Evolutionary conservation across 1,140 invertebrate species (phyloP), one percentile per base, ranked within the genome.

Genomic region (Arion vulgaris): DNA sequence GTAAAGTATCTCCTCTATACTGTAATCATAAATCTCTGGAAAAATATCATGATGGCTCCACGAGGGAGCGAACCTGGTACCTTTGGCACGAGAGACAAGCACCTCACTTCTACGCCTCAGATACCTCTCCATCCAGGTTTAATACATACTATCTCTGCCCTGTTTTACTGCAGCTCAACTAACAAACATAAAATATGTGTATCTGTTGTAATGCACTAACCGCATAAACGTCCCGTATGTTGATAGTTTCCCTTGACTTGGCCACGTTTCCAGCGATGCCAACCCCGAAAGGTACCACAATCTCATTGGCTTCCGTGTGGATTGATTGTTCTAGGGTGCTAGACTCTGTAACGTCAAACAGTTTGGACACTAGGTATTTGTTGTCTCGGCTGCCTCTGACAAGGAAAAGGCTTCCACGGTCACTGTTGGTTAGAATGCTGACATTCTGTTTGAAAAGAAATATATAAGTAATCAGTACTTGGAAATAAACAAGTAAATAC

Each of bases 251-350:
- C 36, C 97, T 97, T 87, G 96, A 97, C 89, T 97, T 95, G 5
- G 97, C 98, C 17, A 98, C 97, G 93, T 96, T 96, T 9, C 97
- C 97, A 0, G 97, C 96, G 86, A 98, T 98, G 49, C 98, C 98
- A 45, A 92, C 93, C 11, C 94, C 94, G 93, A 94, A 94, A 97
- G 96, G 90, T 38, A 91, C 88, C 77, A 86, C 88, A 39, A 90
- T 90, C 78, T 89, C 90, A 51, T 87, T 91, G 71, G 86, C 85
- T 73, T 89, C 87, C 41, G 88, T 88, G 69, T 89, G 88, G 95
- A 94, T 72, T 2, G 88, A 89, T 91, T 98, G 96, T 88, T 96
- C 95, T 49, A 98, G 94, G 0, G 97, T 98, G 49, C 90, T 91
- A 38, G 86, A 87, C 39, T 87, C 86, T 9, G 88, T 91, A 28